Base-by-base conservation (phyloP, 2,888 invertebrate species). In the Orchesellides sinensis region DNA sequence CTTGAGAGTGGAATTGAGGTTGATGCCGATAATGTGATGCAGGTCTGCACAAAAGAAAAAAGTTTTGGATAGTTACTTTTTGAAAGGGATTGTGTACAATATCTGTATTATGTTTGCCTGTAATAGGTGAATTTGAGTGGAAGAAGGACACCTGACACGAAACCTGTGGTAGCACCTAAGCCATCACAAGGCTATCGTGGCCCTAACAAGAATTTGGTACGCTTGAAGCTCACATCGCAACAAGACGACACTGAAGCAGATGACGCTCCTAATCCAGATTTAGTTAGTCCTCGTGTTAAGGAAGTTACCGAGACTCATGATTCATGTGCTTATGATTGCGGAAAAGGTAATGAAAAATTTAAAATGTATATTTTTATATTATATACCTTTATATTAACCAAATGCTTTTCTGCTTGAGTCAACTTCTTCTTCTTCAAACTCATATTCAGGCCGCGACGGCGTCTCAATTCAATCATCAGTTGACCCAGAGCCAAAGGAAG, bases 11-110 rank as follows among this genome's bases (percentile, higher is more conserved):
- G 87, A 5, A 90, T 92, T n/a, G 94, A 94, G 83, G 93, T 93
- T 89, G 94, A 95, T 87, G 91, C 91, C 0, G 94, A 94, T 83
- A 92, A 92, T 52, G 89, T 91, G 63, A 91, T 91, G 91, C 92
- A 92, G 74, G 88, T 87, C 25, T 32, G 10, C 32, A 10, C 32
- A 6, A 32, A 6, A 32, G 5, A 32, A 32, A 32, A 32, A 32
- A 6, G 32, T 32, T 5, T 32, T 6, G 27, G 3, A 27, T 21
- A 32, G 3, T 19, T 19, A 17, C 17, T 32, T 23, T 8, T 1
- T 25, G n/a, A 32, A 54, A 27, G 23, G 35, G 35, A 17, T 32
- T 49, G 32, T 68, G 14, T 25, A 21, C 61, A 29, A 10, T 65
- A 5, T 63, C 63, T 17, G 25, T 6, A 10, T 49, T 49, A 49